Evolutionary conservation across 53 echinoderm and acorn worm species (phyloP), one percentile per base, ranked within the genome.

Genomic region (Astropecten irregularis): DNA sequence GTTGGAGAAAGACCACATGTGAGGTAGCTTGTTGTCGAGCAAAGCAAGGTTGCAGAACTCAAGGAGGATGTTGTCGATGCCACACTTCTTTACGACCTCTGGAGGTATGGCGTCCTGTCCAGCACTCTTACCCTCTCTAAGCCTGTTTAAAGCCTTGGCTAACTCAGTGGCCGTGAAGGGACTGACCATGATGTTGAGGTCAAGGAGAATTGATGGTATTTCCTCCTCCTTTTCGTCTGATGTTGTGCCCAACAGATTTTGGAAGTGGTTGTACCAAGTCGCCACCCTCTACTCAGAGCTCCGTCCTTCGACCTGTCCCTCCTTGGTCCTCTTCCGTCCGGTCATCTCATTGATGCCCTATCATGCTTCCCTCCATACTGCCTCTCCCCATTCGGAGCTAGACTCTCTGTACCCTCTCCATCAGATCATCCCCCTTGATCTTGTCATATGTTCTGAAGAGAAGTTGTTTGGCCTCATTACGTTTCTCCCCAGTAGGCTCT

Each of bases 71-170:
- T n/a, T n/a, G n/a, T n/a, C n/a, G n/a, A n/a, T n/a, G n/a, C n/a
- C n/a, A n/a, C n/a, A n/a, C n/a, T n/a, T n/a, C n/a, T n/a, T n/a
- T n/a, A n/a, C n/a, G n/a, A n/a, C n/a, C n/a, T n/a, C n/a, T n/a
- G n/a, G n/a, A n/a, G n/a, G n/a, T n/a, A n/a, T 25, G 52, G 27
- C 49, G 23, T 77, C 87, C n/a, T 79, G 81, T 1, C 88, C 88
- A 0, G 69, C 59, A 34, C 82, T 71, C 37, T 88, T 88, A 21
- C 88, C 88, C 20, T 61, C 71, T 48, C 71, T 76, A 38, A 86
- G 49, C n/a, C n/a, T n/a, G n/a, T n/a, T n/a, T n/a, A n/a, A n/a
- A n/a, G n/a, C n/a, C n/a, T n/a, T 27, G 77, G 54, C 18, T 14
- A 37, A 27, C 67, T 60, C 49, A 66, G 54, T 56, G 15, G 50